Evolutionary conservation across 2,113 vertebrate species (phyloP).

Genomic region (Antechinus stuartii): DNA sequence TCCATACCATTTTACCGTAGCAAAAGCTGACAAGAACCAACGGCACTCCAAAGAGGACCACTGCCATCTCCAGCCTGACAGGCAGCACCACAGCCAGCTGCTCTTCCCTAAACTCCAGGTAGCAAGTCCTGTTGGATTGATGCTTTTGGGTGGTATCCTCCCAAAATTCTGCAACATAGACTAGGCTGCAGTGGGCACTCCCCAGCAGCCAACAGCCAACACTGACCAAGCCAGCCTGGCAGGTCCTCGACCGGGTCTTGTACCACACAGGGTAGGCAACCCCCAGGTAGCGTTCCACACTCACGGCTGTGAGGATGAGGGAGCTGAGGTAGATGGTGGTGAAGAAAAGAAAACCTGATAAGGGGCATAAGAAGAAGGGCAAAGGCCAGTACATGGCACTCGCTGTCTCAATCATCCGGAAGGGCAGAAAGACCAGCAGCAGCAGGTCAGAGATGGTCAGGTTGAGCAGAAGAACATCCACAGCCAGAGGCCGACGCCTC

Average conservation of each 20-base stretch:
- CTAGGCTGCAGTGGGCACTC: constrained; percentile 62
- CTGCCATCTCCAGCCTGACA: constrained; percentile 87
- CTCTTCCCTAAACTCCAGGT: constrained; percentile 82
- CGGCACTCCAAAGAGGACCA: constrained; percentile 89
- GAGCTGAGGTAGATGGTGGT: constrained; percentile 79
- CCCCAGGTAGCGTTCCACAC: constrained; percentile 79
- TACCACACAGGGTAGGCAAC: constrained; percentile 81
- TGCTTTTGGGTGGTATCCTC: not conserved
- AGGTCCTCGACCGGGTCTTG: constrained; percentile 60
- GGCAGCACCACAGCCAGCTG: constrained; percentile 87
- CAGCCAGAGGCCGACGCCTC: constrained; percentile 55
- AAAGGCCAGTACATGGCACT: constrained; percentile 67
- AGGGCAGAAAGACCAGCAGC: constrained; percentile 74
- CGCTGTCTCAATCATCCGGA: constrained; percentile 73
- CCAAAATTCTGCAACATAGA: constrained; percentile 55
- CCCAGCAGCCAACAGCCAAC: constrained; percentile 75
- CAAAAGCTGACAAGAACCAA: constrained; percentile 82
- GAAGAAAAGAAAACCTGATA: constrained; percentile 75
- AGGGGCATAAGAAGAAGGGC: constrained; percentile 68
- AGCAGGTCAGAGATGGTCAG: constrained; percentile 76
- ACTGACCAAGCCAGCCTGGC: constrained; percentile 64
- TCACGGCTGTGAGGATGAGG: constrained; percentile 78
- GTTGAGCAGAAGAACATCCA: constrained; percentile 76
- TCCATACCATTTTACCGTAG: constrained; percentile 72
- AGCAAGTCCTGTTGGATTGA: constrained; percentile 78